Evolutionary conservation across 2,888 invertebrate genomes (phyloP).

Genomic region (Drosophila sordidula): DNA sequence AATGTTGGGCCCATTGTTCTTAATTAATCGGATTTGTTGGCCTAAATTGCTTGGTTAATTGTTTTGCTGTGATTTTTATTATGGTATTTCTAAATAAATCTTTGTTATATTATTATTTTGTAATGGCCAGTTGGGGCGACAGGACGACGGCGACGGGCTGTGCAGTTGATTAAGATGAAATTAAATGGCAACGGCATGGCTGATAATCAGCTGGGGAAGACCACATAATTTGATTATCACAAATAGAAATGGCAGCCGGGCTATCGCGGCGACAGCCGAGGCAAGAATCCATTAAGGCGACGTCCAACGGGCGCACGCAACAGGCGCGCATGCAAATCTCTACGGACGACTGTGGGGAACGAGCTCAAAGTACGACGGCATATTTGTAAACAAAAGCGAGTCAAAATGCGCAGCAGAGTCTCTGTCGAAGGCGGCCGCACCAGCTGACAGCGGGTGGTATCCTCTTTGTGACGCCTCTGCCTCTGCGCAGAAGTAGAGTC

Average conservation of each 20-base stretch:
- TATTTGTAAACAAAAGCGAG: conserved; percentile 64
- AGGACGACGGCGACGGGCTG: neutral
- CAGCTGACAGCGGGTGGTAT: neutral
- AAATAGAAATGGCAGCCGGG: conserved; percentile 22
- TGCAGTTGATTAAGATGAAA: conserved; percentile 33
- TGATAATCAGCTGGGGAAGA: conserved; percentile 38
- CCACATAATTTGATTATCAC: conserved; percentile 53
- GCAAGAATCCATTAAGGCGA: conserved; percentile 35
- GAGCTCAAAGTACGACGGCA: conserved; percentile 21
- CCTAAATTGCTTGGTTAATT: conserved; percentile 41
- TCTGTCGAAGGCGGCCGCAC: neutral
- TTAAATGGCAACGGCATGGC: conserved; percentile 30
- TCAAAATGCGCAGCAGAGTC: conserved; percentile 19
- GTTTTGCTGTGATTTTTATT: conserved; percentile 33
- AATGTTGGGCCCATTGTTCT: conserved; percentile 25
- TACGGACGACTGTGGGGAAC: conserved; percentile 28
- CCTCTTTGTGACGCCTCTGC: conserved; percentile 20
- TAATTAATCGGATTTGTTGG: conserved; percentile 52
- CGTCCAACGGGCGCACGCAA: conserved; percentile 53
- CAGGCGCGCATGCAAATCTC: conserved; percentile 65
- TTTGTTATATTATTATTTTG: conserved; percentile 27
- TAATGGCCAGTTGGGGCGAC: neutral
- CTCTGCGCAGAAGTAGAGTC: conserved; percentile 22
- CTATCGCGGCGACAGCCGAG: conserved; percentile 1
- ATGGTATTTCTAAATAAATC: conserved; percentile 34